These are phyloP conservation scores for Harpalus rubripes DNA, from an alignment of 2,888 invertebrate species.

Conservation along the genomic window DNA sequence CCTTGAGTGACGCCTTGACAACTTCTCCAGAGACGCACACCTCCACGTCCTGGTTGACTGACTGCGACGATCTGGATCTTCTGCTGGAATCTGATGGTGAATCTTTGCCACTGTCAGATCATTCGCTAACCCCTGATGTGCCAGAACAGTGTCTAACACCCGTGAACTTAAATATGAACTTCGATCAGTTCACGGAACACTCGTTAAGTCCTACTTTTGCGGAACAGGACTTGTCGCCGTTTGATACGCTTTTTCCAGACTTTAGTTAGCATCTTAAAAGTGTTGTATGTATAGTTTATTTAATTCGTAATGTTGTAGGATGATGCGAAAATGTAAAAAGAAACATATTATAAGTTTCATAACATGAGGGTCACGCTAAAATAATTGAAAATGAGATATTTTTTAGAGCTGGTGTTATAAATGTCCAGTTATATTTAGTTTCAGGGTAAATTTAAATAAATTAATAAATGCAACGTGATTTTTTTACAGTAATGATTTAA, in stretches of 20 bases:
- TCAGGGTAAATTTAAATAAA: too few relatives aligned
- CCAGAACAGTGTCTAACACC: constrained; percentile 75
- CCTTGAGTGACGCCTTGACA: constrained; percentile 74
- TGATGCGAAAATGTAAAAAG: too few relatives aligned
- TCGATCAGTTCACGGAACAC: constrained; percentile 71
- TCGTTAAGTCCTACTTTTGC: constrained; percentile 69
- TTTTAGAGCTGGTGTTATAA: too few relatives aligned
- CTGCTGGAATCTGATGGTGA: constrained; percentile 74
- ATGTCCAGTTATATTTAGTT: too few relatives aligned
- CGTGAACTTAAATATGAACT: constrained; percentile 72
- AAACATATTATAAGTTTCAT: too few relatives aligned
- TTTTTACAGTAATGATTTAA: too few relatives aligned
- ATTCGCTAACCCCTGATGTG: constrained; percentile 76
- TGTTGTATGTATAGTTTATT: neutral
- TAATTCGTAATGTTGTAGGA: neutral
- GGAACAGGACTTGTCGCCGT: constrained; percentile 71
- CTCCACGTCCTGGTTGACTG: constrained; percentile 73
- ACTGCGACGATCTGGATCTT: constrained; percentile 73
- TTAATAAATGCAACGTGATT: too few relatives aligned
- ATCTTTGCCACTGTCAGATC: constrained; percentile 75
- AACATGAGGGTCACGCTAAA: too few relatives aligned
- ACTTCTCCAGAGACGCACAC: constrained; percentile 55
- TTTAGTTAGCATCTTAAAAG: constrained; percentile 54
- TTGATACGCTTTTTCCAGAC: constrained; percentile 62
- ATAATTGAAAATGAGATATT: too few relatives aligned